Percentiles rank a stretch among this genome's conserved stretches.
phyloP scores from a whole-genome alignment of 2,888 invertebrate genomes.

The Ormyrus thymus region DNA sequence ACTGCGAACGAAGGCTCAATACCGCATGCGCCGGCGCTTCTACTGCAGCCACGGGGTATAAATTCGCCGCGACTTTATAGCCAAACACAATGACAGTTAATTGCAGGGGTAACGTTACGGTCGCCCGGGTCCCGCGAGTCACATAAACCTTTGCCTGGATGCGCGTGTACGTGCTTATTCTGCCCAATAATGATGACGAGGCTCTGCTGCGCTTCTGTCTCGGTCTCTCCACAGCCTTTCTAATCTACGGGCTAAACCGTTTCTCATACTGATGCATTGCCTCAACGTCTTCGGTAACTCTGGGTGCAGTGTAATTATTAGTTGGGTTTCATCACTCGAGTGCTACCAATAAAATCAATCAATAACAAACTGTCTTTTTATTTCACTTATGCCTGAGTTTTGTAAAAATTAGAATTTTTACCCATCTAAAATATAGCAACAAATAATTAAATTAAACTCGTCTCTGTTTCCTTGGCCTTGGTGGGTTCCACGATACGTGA shows the following conservation, averaged over 20 bases:
- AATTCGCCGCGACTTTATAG: constrained; percentile 55
- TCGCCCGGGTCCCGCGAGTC: constrained; percentile 45
- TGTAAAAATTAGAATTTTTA: constrained; percentile 3
- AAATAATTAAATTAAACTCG: constrained; percentile 80
- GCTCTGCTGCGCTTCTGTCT: not conserved
- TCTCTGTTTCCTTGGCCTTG: constrained; percentile 88
- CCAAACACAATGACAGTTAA: constrained; percentile 55
- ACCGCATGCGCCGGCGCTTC: constrained; percentile 13
- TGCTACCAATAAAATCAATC: too few relatives aligned
- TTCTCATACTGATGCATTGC: not conserved
- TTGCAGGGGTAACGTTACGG: constrained; percentile 44
- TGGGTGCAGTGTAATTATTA: too few relatives aligned
- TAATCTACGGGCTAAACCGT: not conserved
- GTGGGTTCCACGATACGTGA: constrained; percentile 84
- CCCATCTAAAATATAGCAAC: constrained; percentile 8
- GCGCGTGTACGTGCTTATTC: constrained; percentile 19
- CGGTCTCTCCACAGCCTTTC: not conserved
- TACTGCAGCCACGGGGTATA: constrained; percentile 41
- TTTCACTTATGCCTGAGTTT: constrained; percentile 1
- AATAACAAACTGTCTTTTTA: constrained; percentile 4
- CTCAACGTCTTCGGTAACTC: constrained; percentile 16
- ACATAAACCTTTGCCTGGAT: constrained; percentile 42
- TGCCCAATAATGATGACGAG: constrained; percentile 45
- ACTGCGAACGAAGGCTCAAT: constrained; percentile 11
- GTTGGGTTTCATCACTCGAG: too few relatives aligned